phyloP scores from a whole-genome alignment of 2,113 vertebrate genomes.

The Chionodraco myersi region DNA sequence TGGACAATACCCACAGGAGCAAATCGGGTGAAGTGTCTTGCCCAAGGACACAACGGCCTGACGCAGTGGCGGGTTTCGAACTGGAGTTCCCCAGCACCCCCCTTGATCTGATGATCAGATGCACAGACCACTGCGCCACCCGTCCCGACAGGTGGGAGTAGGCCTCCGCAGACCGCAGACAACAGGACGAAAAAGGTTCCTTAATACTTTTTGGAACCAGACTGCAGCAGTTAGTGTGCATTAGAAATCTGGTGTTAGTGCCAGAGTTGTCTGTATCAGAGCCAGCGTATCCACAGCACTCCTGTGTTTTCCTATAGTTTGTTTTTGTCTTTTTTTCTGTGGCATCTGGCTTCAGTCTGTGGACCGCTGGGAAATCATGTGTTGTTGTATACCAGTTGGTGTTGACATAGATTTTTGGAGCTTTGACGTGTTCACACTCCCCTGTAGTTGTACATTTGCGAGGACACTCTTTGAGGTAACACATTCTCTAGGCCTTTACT shows the following conservation, averaged over 20 bases:
- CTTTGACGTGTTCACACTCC: background rate
- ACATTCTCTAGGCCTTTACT: no score
- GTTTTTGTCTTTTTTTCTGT: slow-evolving; percentile 7
- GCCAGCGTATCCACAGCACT: background rate
- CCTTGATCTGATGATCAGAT: no score
- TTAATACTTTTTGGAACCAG: background rate
- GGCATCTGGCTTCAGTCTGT: slow-evolving; percentile 13
- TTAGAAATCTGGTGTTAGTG: background rate
- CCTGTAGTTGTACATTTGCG: background rate
- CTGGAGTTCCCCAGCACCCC: no score
- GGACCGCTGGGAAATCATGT: slow-evolving; percentile 47
- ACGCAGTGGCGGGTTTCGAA: no score
- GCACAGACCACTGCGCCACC: no score
- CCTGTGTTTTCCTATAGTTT: background rate
- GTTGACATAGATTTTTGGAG: slow-evolving; percentile 28
- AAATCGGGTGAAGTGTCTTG: no score
- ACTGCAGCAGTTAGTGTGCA: background rate
- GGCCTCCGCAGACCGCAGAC: no score
- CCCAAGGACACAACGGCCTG: no score
- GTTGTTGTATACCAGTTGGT: slow-evolving; percentile 36
- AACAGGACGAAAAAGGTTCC: background rate
- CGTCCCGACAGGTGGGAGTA: no score
- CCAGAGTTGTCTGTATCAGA: background rate
- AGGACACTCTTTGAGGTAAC: no score
- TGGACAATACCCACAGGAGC: no score